phyloP scores from a whole-genome alignment of 2,888 invertebrate genomes.

The Clistopyga incitator region DNA sequence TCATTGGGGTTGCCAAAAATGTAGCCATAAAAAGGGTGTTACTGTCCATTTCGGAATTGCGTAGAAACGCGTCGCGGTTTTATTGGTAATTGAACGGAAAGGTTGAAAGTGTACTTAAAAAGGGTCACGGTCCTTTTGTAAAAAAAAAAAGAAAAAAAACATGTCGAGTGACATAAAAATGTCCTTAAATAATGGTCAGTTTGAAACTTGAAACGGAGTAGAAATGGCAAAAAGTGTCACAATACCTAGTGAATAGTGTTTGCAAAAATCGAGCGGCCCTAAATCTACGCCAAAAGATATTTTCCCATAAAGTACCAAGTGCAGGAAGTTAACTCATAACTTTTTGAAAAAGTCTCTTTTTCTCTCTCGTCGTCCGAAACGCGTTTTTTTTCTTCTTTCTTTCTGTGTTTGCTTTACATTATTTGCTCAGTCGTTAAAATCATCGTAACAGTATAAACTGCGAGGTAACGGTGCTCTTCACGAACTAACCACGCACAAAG shows the following conservation, averaged over 20 bases:
- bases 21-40: too few relatives aligned
- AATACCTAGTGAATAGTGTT: background rate
- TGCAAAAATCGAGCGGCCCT: background rate
- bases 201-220: background rate
- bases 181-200: background rate
- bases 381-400: background rate
- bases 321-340: background rate
- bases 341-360: background rate
- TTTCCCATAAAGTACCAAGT: background rate
- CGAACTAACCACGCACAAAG: background rate
- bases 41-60: too few relatives aligned
- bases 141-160: background rate
- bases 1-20: too few relatives aligned
- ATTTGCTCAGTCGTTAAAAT: constrained; percentile 47
- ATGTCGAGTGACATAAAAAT: background rate
- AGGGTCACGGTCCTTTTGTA: too few relatives aligned
- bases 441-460: constrained; percentile 44
- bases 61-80: too few relatives aligned
- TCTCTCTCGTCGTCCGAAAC: background rate
- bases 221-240: background rate
- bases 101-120: too few relatives aligned
- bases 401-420: constrained; percentile 13
- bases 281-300: background rate
- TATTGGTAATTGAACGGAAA: too few relatives aligned
- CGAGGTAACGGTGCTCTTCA: constrained; percentile 25